A percentile compares a stretch with the other conserved stretches of the same genome.
Evolutionary conservation across 2,888 invertebrate genomes (phyloP).

Genomic region (Cerceris ruficornis): DNA sequence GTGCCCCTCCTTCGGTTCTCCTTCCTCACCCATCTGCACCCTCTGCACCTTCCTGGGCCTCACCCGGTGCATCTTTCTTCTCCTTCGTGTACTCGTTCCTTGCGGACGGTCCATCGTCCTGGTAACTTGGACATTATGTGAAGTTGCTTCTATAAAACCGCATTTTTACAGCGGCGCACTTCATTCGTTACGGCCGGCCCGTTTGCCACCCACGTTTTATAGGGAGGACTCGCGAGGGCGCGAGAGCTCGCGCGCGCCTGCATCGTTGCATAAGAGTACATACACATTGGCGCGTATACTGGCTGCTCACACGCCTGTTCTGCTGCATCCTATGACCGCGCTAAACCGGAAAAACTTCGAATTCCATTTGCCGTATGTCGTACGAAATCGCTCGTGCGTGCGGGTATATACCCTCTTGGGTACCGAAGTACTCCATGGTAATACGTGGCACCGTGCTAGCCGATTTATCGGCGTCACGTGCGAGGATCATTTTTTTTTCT

Average conservation of each 20-base stretch:
- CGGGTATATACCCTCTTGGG: slow-evolving; percentile 20
- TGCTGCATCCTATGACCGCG: background rate
- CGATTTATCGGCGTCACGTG: slow-evolving; percentile 51
- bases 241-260: no score
- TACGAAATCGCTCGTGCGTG: slow-evolving; percentile 15
- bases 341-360: slow-evolving; percentile 17
- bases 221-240: slow-evolving; percentile 28
- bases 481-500: slow-evolving; percentile 34
- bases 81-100: slow-evolving; percentile 38
- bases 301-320: background rate
- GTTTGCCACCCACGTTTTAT: slow-evolving; percentile 70
- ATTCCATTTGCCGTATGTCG: slow-evolving; percentile 15
- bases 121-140: slow-evolving; percentile 69
- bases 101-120: slow-evolving; percentile 61
- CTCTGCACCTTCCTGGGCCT: slow-evolving; percentile 11
- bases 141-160: slow-evolving; percentile 72
- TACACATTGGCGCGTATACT: background rate
- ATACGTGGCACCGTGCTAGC: slow-evolving; percentile 22
- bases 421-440: slow-evolving; percentile 16
- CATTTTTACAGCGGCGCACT: slow-evolving; percentile 75
- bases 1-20: background rate
- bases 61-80: slow-evolving; percentile 9
- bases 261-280: slow-evolving; percentile 49
- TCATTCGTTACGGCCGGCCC: slow-evolving; percentile 71
- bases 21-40: background rate